phyloP scores from a whole-genome alignment of 2,113 vertebrate genomes.

The Vulpes ferrilata region DNA sequence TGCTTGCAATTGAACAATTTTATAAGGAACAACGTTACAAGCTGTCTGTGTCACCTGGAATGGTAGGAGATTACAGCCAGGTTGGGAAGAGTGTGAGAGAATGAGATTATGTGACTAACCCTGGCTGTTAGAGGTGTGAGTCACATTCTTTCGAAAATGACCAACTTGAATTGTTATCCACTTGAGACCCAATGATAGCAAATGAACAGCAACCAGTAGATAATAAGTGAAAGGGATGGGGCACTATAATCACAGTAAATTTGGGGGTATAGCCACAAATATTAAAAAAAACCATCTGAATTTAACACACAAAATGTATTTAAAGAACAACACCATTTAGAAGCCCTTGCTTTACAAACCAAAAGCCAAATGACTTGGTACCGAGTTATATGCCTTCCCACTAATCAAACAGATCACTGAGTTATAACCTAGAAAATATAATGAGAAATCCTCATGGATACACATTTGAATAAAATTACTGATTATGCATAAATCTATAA shows the following conservation, averaged over 20 bases:
- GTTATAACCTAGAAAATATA: conserved; percentile 77
- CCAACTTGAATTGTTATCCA: background rate
- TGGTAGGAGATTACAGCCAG: background rate
- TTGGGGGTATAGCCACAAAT: conserved; percentile 51
- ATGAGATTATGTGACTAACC: background rate
- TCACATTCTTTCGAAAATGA: background rate
- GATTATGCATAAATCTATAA: conserved; percentile 83
- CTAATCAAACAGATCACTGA: conserved; percentile 67
- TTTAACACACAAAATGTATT: background rate
- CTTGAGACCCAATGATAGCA: background rate
- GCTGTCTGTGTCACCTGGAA: background rate
- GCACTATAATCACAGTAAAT: background rate
- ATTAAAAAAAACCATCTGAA: conserved; percentile 30
- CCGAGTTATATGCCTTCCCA: background rate
- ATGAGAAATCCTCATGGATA: conserved; percentile 71
- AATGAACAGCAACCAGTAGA: background rate
- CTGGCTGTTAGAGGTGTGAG: background rate
- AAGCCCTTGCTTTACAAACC: conserved; percentile 7
- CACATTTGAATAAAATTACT: conserved; percentile 82
- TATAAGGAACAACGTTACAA: background rate
- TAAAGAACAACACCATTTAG: conserved; percentile 71
- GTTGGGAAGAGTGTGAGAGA: background rate
- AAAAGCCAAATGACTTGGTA: conserved; percentile 62
- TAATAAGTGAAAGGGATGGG: background rate
- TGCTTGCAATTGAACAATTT: background rate